Percentiles rank a stretch among this genome's conserved stretches.
These are phyloP conservation scores for Glomeris maerens DNA, from an alignment of 1,140 invertebrate species.

Conservation along the genomic window DNA sequence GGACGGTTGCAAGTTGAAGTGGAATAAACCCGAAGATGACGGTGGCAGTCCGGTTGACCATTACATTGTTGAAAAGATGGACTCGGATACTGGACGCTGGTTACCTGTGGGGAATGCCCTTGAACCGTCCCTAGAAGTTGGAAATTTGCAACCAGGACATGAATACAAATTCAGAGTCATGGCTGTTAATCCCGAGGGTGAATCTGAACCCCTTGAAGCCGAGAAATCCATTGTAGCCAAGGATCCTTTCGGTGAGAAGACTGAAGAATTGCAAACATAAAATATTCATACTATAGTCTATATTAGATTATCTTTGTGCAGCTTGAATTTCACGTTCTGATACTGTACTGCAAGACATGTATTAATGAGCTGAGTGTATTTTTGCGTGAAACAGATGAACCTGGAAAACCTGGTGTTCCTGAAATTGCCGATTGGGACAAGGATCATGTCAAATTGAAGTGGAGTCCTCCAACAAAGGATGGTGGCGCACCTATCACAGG, in stretches of 20 bases:
- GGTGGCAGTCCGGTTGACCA: slow-evolving; percentile 81
- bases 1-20: slow-evolving; percentile 82
- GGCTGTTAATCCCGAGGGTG: slow-evolving; percentile 89
- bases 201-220: slow-evolving; percentile 79
- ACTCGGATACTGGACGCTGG: slow-evolving; percentile 69
- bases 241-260: slow-evolving; percentile 90
- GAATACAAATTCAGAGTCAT: slow-evolving; percentile 94
- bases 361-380: no score
- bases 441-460: slow-evolving; percentile 81
- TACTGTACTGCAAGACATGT: slow-evolving; percentile 1
- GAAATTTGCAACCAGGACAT: slow-evolving; percentile 72
- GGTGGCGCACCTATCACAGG: slow-evolving; percentile 84
- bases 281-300: neutral
- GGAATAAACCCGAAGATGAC: slow-evolving; percentile 83
- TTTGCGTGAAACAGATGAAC: no score
- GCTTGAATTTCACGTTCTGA: neutral
- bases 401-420: slow-evolving; percentile 73
- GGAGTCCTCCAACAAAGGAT: slow-evolving; percentile 73
- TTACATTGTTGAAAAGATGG: slow-evolving; percentile 84
- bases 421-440: slow-evolving; percentile 88
- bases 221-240: slow-evolving; percentile 84
- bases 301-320: no score
- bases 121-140: slow-evolving; percentile 66
- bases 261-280: no score
- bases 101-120: slow-evolving; percentile 59